Evolutionary conservation across 2,113 vertebrate species (phyloP).

Genomic region (Tragelaphus buxtoni): DNA sequence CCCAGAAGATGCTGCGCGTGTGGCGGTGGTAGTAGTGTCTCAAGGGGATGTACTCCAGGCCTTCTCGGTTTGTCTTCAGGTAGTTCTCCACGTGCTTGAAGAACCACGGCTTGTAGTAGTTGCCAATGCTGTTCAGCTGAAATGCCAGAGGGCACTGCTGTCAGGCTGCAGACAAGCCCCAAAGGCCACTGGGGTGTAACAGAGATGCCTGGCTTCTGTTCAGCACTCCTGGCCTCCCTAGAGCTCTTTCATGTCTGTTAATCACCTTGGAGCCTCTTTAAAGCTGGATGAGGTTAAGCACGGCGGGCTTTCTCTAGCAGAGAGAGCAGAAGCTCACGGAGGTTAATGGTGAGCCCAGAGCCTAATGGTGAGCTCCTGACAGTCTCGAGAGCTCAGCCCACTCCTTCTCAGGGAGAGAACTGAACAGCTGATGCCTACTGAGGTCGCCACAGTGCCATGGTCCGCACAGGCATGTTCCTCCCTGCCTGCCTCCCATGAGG

Average conservation of each 20-base stretch:
- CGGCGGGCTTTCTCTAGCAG: not conserved
- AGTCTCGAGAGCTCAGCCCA: not conserved
- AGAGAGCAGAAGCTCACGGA: not conserved
- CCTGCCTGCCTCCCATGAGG: rapidly evolving
- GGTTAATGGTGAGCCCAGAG: not conserved
- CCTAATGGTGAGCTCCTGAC: not conserved
- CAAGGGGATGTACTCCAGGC: slow-evolving; percentile 93
- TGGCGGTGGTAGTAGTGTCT: slow-evolving; percentile 98
- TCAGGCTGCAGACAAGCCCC: not conserved
- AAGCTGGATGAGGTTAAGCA: not conserved
- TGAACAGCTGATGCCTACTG: no score
- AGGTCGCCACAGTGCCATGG: rapidly evolving
- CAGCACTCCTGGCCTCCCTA: not conserved
- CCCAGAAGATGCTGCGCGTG: slow-evolving; percentile 99
- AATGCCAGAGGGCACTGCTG: slow-evolving; percentile 40
- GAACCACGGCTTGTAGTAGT: slow-evolving; percentile 98
- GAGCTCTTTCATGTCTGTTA: not conserved
- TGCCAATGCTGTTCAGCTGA: slow-evolving; percentile 93
- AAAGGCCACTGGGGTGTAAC: not conserved
- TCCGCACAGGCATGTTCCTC: not conserved
- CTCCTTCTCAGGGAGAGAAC: not conserved
- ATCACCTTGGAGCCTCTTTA: not conserved
- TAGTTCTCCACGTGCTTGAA: slow-evolving; percentile 94
- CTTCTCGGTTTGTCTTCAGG: slow-evolving; percentile 80
- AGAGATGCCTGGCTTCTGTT: not conserved